A percentile compares a stretch with the other conserved stretches of the same genome.
phyloP scores from a whole-genome alignment of 2,113 vertebrate genomes.

The Heliornis fulica region DNA sequence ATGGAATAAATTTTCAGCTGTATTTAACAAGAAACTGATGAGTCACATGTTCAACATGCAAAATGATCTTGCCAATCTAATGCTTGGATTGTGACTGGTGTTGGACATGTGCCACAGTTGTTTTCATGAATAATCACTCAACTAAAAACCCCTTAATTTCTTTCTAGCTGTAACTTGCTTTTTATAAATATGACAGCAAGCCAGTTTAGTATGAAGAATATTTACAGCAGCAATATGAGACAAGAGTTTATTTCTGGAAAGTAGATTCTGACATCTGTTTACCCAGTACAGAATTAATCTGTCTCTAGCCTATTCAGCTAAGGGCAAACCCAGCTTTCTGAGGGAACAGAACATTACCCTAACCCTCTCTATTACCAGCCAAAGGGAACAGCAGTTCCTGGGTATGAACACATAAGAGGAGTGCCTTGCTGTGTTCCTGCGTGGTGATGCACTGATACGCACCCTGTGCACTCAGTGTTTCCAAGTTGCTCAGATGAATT shows the following conservation, averaged over 20 bases:
- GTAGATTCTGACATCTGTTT: background rate
- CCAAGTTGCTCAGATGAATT: background rate
- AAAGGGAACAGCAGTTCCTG: background rate
- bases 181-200: background rate
- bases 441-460: background rate
- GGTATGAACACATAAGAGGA: accelerated
- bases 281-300: background rate
- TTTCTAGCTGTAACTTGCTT: background rate
- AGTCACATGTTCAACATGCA: background rate
- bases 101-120: background rate
- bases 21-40: background rate
- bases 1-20: background rate
- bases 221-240: background rate
- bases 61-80: background rate
- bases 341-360: background rate
- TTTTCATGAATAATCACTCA: background rate
- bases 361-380: background rate
- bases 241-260: background rate
- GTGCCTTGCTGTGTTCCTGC: background rate
- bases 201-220: background rate
- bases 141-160: background rate
- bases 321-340: background rate
- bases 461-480: background rate
- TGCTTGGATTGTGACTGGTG: background rate
- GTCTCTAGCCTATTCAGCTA: background rate